Conservation (phyloP, 2,797 vertebrate genomes). For the Neomorphus geoffroyi region DNA sequence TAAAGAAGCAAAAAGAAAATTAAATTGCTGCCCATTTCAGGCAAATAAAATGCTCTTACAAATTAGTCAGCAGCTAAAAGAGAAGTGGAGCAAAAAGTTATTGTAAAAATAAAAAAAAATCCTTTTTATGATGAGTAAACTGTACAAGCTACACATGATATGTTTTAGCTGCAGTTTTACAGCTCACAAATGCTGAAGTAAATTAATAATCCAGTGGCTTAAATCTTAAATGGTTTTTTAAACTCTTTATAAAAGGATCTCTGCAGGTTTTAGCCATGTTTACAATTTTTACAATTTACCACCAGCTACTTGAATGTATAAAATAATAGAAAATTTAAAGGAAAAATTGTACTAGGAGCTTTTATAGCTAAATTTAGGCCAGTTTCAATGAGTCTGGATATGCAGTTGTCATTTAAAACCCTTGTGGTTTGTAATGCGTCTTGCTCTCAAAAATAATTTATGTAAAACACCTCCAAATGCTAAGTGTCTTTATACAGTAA, state of each 20-base stretch:
- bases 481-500: not conserved
- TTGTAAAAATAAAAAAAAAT: conserved; percentile 23
- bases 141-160: not conserved
- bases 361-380: not conserved
- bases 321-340: not conserved
- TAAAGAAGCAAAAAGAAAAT: conserved; percentile 65
- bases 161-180: not conserved
- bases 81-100: conserved; percentile 27
- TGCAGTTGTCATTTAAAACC: conserved; percentile 1
- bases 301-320: not conserved
- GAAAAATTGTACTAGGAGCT: not conserved
- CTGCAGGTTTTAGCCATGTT: conserved; percentile 35
- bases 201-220: conserved; percentile 11
- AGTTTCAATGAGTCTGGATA: not conserved
- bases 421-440: not conserved
- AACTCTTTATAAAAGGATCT: conserved; percentile 30
- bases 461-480: not conserved
- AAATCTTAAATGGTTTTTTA: conserved; percentile 35
- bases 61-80: conserved; percentile 42
- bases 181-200: conserved; percentile 11
- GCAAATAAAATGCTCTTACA: conserved; percentile 44
- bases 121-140: conserved; percentile 7
- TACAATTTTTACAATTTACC: conserved; percentile 44
- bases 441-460: not conserved
- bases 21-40: conserved; percentile 54